A percentile compares a stretch with the other conserved stretches of the same genome.
Evolutionary conservation across 1,140 invertebrate genomes (phyloP).

Genomic region (Leptinotarsa defecta): DNA sequence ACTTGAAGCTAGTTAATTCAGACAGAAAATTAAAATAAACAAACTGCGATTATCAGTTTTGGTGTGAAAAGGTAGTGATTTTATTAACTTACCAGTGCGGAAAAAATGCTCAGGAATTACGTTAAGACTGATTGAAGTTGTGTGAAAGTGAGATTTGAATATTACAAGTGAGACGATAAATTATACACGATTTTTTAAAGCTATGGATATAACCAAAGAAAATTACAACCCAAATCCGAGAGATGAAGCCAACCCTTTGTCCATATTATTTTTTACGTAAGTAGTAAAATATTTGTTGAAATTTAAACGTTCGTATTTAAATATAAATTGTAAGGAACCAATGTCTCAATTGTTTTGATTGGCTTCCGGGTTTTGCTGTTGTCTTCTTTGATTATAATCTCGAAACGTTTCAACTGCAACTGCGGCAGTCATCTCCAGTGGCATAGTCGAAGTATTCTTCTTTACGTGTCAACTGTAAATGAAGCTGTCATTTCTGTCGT

Average conservation of each 20-base stretch:
- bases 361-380: too few relatives aligned
- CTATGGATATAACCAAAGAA: slow-evolving; percentile 51
- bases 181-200: background rate
- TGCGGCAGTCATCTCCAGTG: too few relatives aligned
- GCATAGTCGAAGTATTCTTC: too few relatives aligned
- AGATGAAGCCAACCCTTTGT: slow-evolving; percentile 49
- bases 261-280: slow-evolving; percentile 52
- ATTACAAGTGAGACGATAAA: background rate
- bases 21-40: slow-evolving; percentile 14
- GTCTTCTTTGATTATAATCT: too few relatives aligned
- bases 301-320: too few relatives aligned
- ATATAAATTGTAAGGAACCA: too few relatives aligned
- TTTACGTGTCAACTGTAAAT: too few relatives aligned
- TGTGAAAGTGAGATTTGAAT: background rate
- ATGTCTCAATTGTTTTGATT: too few relatives aligned
- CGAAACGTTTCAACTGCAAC: too few relatives aligned
- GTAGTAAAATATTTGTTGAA: slow-evolving; percentile 27
- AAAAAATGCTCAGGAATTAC: background rate
- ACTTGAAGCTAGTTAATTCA: background rate
- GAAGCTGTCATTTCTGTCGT: too few relatives aligned
- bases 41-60: background rate
- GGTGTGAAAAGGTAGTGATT: background rate
- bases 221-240: slow-evolving; percentile 51
- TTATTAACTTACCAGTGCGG: background rate
- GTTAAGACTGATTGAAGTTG: background rate